Percentiles rank a stretch among this genome's conserved stretches.
These are phyloP conservation scores for Neosalanx taihuensis DNA, from an alignment of 2,797 vertebrate species.

Conservation along the genomic window DNA sequence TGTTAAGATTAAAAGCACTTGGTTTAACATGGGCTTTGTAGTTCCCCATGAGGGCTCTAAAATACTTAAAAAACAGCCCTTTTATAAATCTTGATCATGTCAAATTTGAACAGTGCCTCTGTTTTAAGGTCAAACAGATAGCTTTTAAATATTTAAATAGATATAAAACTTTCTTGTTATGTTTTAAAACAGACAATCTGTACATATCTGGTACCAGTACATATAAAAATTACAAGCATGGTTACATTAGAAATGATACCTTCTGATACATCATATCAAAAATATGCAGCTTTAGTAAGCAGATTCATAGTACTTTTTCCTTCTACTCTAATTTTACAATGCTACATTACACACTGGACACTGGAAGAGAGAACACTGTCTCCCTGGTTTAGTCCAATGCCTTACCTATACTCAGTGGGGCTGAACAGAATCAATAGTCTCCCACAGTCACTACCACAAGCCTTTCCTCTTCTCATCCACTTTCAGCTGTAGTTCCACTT, in stretches of 20 bases:
- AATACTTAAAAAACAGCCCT: conserved; percentile 37
- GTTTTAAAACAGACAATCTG: conserved; percentile 73
- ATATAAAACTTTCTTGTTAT: conserved; percentile 72
- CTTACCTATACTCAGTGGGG: conserved; percentile 28
- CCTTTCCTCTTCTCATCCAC: conserved; percentile 10
- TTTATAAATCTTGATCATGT: conserved; percentile 46
- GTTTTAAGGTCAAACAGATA: conserved; percentile 58
- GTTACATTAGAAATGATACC: conserved; percentile 81
- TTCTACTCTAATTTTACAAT: conserved; percentile 81
- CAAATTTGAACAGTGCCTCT: conserved; percentile 39
- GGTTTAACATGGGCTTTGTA: conserved; percentile 42
- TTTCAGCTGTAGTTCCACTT: conserved; percentile 31
- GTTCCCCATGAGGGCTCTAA: conserved; percentile 27
- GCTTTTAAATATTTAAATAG: conserved; percentile 80
- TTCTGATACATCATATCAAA: conserved; percentile 86
- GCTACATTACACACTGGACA: conserved; percentile 80
- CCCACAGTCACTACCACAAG: conserved; percentile 24
- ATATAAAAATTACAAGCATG: conserved; percentile 83
- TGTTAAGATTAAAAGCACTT: conserved; percentile 57
- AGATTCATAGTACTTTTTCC: conserved; percentile 75
- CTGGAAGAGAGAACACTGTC: conserved; percentile 51
- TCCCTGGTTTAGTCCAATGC: conserved; percentile 33
- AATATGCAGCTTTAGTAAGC: conserved; percentile 89
- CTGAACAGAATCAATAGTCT: conserved; percentile 41
- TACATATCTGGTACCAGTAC: conserved; percentile 80